phyloP scores from a whole-genome alignment of 2,888 invertebrate genomes.

The Lathronympha strigana region DNA sequence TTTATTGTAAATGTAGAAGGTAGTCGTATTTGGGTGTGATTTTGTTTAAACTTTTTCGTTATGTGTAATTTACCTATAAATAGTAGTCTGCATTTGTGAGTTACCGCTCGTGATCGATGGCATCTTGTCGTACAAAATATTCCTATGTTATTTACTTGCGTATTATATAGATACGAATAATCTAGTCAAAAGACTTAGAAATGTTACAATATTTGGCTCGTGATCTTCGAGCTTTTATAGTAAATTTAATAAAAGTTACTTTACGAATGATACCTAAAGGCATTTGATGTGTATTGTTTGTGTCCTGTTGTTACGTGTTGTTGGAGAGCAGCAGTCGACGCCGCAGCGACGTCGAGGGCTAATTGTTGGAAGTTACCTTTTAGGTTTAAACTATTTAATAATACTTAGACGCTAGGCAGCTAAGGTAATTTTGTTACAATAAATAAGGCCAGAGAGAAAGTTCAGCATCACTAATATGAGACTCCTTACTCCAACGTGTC shows the following conservation, averaged over 20 bases:
- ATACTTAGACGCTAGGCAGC: conserved; percentile 76
- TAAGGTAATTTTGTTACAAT: conserved; percentile 74
- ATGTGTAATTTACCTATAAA: conserved; percentile 60
- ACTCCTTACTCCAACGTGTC: conserved; percentile 74
- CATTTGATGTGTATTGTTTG: conserved; percentile 68
- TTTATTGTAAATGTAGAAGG: conserved; percentile 74
- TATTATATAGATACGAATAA: conserved; percentile 81
- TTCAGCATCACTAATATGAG: conserved; percentile 72
- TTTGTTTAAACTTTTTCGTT: conserved; percentile 75
- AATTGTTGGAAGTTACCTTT: conserved; percentile 81
- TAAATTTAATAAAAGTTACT: conserved; percentile 64
- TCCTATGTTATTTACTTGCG: conserved; percentile 83
- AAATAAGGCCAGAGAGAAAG: conserved; percentile 75
- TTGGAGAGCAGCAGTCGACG: conserved; percentile 35
- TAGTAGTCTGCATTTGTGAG: conserved; percentile 83
- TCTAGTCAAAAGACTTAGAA: conserved; percentile 84
- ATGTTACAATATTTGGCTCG: conserved; percentile 76
- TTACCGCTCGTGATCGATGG: conserved; percentile 84
- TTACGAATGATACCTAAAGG: conserved; percentile 59
- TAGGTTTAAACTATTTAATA: conserved; percentile 78
- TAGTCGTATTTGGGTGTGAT: conserved; percentile 77
- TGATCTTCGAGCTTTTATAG: conserved; percentile 75
- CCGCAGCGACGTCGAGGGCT: conserved; percentile 27
- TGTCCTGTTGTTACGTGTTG: conserved; percentile 55
- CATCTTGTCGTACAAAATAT: conserved; percentile 84